phyloP scores from a whole-genome alignment of 2,797 vertebrate species.

The Podarcis siculus region DNA sequence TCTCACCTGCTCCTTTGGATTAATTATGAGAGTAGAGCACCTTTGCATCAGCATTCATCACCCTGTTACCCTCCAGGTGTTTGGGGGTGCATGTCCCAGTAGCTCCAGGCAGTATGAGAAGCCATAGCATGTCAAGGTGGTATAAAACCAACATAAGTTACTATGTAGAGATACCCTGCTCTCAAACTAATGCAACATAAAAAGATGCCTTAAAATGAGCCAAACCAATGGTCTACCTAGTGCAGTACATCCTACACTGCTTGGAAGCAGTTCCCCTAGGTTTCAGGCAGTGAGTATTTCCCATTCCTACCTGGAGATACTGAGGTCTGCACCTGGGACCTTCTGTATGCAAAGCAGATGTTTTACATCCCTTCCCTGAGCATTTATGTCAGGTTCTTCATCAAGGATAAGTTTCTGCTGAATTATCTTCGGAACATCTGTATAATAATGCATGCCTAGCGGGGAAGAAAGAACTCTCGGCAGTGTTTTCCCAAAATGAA shows the following conservation, averaged over 20 bases:
- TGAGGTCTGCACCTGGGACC: too few species aligned
- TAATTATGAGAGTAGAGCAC: too few species aligned
- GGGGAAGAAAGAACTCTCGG: slow-evolving; percentile 46
- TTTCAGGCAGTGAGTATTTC: too few species aligned
- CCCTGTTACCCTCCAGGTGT: neutral
- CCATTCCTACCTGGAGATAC: too few species aligned
- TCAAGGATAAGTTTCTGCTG: slow-evolving; percentile 58
- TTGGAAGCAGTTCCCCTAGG: too few species aligned
- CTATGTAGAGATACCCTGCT: neutral
- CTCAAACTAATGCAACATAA: neutral
- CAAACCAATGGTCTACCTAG: too few species aligned
- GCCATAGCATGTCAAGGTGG: neutral
- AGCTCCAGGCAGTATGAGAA: neutral
- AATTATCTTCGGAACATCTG: slow-evolving; percentile 61
- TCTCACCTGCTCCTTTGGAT: too few species aligned
- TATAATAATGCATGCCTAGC: slow-evolving; percentile 61
- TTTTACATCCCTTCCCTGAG: too few species aligned
- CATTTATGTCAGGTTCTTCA: slow-evolving; percentile 65
- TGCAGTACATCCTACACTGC: too few species aligned
- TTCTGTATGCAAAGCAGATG: too few species aligned
- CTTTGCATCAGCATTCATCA: too few species aligned
- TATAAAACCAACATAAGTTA: neutral
- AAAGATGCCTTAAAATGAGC: too few species aligned
- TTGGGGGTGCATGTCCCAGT: neutral
- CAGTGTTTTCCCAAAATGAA: slow-evolving; percentile 66